These are phyloP conservation scores for Drosophila emarginata DNA, from an alignment of 2,888 invertebrate genomes.

Conservation along the genomic window DNA sequence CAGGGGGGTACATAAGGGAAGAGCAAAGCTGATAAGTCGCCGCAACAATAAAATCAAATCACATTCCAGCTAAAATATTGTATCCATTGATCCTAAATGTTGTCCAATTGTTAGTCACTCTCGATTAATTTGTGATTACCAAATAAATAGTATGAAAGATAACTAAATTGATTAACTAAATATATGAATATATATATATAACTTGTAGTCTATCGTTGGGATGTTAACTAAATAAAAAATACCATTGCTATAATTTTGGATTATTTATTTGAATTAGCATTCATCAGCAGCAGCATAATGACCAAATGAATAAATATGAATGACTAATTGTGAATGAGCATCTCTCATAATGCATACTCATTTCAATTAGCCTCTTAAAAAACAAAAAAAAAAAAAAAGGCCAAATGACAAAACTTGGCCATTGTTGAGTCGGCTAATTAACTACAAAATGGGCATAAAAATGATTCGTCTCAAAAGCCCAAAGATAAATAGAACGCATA, in stretches of 20 bases:
- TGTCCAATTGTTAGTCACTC: background rate
- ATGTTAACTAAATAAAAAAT: background rate
- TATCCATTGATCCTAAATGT: background rate
- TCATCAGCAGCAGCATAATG: background rate
- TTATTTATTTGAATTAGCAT: background rate
- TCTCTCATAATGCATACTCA: background rate
- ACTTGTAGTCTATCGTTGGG: too few species aligned
- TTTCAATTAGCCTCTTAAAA: slow-evolving; percentile 17
- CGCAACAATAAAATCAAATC: slow-evolving; percentile 71
- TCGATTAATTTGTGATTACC: slow-evolving; percentile 6
- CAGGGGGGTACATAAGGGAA: background rate
- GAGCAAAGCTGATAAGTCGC: slow-evolving; percentile 70
- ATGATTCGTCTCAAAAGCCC: slow-evolving; percentile 20
- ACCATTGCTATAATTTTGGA: background rate
- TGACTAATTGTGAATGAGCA: background rate
- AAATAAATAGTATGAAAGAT: background rate
- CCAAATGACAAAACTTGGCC: background rate
- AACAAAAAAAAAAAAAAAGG: background rate
- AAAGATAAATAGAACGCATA: slow-evolving; percentile 35
- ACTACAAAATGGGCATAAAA: slow-evolving; percentile 45
- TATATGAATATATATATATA: too few species aligned
- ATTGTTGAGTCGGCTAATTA: slow-evolving; percentile 28
- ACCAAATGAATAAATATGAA: slow-evolving; percentile 2
- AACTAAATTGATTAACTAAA: background rate
- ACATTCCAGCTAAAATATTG: slow-evolving; percentile 26